Evolutionary conservation across 2,797 vertebrate species (phyloP).

Genomic region (Megaceryle alcyon): DNA sequence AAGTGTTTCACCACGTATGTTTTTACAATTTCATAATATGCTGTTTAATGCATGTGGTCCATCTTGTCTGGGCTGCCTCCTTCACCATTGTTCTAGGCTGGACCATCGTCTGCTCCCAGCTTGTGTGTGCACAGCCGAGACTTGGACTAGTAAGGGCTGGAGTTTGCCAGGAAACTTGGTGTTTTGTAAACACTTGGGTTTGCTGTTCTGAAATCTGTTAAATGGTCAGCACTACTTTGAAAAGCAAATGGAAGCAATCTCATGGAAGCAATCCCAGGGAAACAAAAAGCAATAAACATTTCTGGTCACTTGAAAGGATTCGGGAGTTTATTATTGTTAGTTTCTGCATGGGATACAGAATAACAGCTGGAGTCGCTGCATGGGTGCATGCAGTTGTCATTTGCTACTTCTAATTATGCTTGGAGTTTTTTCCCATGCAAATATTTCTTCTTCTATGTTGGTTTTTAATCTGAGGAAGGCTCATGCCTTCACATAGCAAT

Average conservation of each 20-base stretch:
- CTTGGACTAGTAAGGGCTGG: background rate
- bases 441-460: background rate
- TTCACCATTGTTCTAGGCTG: background rate
- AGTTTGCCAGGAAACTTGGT: slow-evolving; percentile 30
- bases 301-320: slow-evolving; percentile 32
- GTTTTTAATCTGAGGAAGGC: background rate
- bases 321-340: background rate
- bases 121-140: background rate
- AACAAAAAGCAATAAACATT: slow-evolving; percentile 25
- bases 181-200: slow-evolving; percentile 42
- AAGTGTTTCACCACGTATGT: background rate
- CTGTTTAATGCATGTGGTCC: background rate
- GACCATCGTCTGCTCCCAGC: background rate
- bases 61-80: background rate
- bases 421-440: background rate
- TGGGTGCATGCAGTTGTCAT: background rate
- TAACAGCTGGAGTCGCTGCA: background rate
- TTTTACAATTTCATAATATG: background rate
- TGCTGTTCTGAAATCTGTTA: slow-evolving; percentile 11
- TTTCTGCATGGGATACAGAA: background rate
- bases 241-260: slow-evolving; percentile 15
- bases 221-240: slow-evolving; percentile 35
- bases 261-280: background rate
- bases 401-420: background rate
- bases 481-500: background rate